These are phyloP conservation scores for Xiphophorus hellerii DNA, from an alignment of 2,113 vertebrate genomes.

Conservation along the genomic window DNA sequence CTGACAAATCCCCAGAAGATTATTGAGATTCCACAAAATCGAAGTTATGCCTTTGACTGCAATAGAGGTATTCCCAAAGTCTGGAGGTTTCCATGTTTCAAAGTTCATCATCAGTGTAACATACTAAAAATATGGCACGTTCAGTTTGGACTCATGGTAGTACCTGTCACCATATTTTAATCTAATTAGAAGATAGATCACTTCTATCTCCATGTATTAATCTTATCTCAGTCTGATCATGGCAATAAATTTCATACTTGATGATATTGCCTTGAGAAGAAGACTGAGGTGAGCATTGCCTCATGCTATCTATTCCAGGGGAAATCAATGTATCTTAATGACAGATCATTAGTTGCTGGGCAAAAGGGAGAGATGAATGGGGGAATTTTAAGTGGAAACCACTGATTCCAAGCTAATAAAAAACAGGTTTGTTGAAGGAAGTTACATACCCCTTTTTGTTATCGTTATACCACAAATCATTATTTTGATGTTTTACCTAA, in stretches of 20 bases:
- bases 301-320: conserved; percentile 48
- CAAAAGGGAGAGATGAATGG: conserved; percentile 43
- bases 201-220: conserved; percentile 12
- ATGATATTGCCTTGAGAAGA: conserved; percentile 42
- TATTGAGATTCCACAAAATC: conserved; percentile 27
- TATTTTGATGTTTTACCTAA: too few relatives aligned
- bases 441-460: conserved; percentile 6
- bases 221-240: conserved; percentile 34
- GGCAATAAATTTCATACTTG: conserved; percentile 29
- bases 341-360: conserved; percentile 71
- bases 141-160: not conserved
- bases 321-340: conserved; percentile 77
- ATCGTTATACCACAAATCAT: too few relatives aligned
- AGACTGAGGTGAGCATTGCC: conserved; percentile 41
- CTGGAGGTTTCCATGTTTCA: conserved; percentile 6
- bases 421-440: conserved; percentile 37
- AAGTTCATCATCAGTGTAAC: not conserved
- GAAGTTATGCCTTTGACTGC: not conserved
- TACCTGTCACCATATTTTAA: conserved; percentile 7
- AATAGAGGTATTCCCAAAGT: not conserved
- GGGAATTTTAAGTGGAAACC: conserved; percentile 63
- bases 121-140: conserved; percentile 1
- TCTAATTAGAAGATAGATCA: conserved; percentile 15
- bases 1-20: conserved; percentile 56
- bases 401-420: conserved; percentile 57